Percentiles rank a stretch among this genome's conserved stretches.
These are phyloP conservation scores for Bombyx mori DNA, from an alignment of 1,140 invertebrate species.

Conservation along the genomic window DNA sequence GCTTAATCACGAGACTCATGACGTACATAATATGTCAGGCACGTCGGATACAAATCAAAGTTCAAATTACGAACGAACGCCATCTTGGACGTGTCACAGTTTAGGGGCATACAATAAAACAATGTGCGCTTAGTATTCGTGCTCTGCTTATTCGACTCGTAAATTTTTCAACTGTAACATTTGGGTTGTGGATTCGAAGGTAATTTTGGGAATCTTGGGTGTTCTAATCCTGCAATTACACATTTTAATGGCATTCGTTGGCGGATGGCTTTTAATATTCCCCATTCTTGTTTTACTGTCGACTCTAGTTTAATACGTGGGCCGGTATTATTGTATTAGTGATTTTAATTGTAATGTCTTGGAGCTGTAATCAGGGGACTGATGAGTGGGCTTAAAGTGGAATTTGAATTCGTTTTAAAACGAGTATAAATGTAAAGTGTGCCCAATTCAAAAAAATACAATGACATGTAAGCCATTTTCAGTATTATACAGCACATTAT, in stretches of 20 bases:
- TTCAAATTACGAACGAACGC: slow-evolving; percentile 38
- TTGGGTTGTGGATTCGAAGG: slow-evolving; percentile 30
- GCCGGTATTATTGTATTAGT: slow-evolving; percentile 51
- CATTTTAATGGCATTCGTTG: slow-evolving; percentile 66
- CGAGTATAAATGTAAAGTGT: no score
- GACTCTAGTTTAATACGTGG: slow-evolving; percentile 31
- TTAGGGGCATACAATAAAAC: slow-evolving; percentile 9
- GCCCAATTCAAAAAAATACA: no score
- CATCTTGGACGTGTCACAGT: slow-evolving; percentile 42
- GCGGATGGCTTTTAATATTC: slow-evolving; percentile 63
- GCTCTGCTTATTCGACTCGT: background rate
- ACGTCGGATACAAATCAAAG: slow-evolving; percentile 39
- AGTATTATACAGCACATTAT: no score
- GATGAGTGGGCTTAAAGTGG: no score
- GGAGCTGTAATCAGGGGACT: background rate
- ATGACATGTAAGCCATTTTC: no score
- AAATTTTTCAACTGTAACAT: slow-evolving; percentile 23
- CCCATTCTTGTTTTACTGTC: slow-evolving; percentile 54
- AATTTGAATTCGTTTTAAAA: no score
- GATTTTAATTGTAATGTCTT: slow-evolving; percentile 34
- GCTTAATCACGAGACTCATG: slow-evolving; percentile 65
- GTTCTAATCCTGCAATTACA: slow-evolving; percentile 67
- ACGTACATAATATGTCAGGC: slow-evolving; percentile 44
- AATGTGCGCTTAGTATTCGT: background rate
- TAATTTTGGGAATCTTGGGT: slow-evolving; percentile 65